A percentile compares a stretch with the other conserved stretches of the same genome.
Evolutionary conservation across 2,888 invertebrate genomes (phyloP).

Genomic region (Salticus scenicus): DNA sequence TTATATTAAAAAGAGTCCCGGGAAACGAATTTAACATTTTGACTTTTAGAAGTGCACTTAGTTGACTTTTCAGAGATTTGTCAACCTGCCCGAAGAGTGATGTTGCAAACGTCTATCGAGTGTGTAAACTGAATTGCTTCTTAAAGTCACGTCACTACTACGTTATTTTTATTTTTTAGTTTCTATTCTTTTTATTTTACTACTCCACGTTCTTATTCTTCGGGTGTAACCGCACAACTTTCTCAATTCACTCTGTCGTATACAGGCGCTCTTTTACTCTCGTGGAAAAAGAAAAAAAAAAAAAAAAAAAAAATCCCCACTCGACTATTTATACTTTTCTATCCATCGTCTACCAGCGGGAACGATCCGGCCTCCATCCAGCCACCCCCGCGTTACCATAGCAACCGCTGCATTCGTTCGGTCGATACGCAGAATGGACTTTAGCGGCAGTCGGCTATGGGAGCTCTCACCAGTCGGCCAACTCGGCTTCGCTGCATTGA

Average conservation of each 20-base stretch:
- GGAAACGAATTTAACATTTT: too few relatives aligned
- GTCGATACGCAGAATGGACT: constrained; percentile 47
- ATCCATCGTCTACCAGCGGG: not conserved
- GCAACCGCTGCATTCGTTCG: constrained; percentile 29
- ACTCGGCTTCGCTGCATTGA: not conserved
- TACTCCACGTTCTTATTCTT: too few relatives aligned
- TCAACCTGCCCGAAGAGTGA: too few relatives aligned
- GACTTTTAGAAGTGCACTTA: too few relatives aligned
- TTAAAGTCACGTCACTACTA: too few relatives aligned
- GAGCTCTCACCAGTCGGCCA: not conserved
- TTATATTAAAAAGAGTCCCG: too few relatives aligned
- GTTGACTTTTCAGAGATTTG: too few relatives aligned
- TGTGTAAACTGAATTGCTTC: too few relatives aligned
- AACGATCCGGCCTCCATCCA: not conserved
- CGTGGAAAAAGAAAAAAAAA: not conserved
- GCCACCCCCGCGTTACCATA: constrained; percentile 25
- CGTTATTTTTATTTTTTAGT: too few relatives aligned
- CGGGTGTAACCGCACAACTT: not conserved
- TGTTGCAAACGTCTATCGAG: too few relatives aligned
- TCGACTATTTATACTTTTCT: not conserved
- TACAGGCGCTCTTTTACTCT: not conserved
- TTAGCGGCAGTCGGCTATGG: not conserved
- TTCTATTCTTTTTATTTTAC: too few relatives aligned
- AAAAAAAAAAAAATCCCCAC: not conserved
- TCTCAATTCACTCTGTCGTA: not conserved